A percentile compares a stretch with the other conserved stretches of the same genome.
Conservation (phyloP, 2,797 vertebrate species). For the Odontamblyopus lacepedii region DNA sequence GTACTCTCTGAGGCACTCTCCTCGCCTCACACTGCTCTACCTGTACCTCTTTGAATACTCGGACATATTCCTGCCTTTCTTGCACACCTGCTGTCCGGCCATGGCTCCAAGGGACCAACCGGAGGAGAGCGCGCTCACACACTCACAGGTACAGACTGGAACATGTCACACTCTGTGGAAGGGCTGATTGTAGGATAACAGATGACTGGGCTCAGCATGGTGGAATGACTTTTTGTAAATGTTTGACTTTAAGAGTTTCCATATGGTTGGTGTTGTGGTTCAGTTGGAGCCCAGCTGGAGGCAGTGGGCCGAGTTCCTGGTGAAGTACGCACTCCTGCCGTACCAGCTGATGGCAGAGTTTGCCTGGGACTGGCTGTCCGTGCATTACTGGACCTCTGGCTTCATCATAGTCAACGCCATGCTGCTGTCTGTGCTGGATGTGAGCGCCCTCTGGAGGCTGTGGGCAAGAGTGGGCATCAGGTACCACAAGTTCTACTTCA, state of each 20-base stretch:
- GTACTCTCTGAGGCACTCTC: constrained; percentile 90
- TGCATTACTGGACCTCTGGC: constrained; percentile 94
- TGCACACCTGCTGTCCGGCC: constrained; percentile 89
- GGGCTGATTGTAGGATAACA: background rate
- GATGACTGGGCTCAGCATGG: no score
- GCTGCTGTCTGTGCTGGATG: constrained; percentile 88
- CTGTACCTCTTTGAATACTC: constrained; percentile 85
- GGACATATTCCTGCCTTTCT: constrained; percentile 91
- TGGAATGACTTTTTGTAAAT: no score
- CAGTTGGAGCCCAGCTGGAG: constrained; percentile 84
- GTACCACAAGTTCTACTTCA: constrained; percentile 56
- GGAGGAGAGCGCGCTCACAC: constrained; percentile 50
- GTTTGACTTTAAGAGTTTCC: background rate
- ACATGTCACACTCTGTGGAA: background rate
- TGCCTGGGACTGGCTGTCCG: constrained; percentile 92
- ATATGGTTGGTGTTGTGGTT: background rate
- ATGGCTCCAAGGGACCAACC: constrained; percentile 35
- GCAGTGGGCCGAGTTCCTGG: constrained; percentile 90
- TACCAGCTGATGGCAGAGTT: constrained; percentile 94
- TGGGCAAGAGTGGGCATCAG: constrained; percentile 84
- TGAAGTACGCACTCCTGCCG: constrained; percentile 89
- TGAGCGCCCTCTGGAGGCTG: constrained; percentile 85
- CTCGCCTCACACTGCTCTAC: constrained; percentile 73
- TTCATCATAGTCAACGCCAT: constrained; percentile 91
- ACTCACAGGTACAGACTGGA: constrained; percentile 54